Evolutionary conservation across 2,888 invertebrate species (phyloP).

Genomic region (Pantelozetes paolii): DNA sequence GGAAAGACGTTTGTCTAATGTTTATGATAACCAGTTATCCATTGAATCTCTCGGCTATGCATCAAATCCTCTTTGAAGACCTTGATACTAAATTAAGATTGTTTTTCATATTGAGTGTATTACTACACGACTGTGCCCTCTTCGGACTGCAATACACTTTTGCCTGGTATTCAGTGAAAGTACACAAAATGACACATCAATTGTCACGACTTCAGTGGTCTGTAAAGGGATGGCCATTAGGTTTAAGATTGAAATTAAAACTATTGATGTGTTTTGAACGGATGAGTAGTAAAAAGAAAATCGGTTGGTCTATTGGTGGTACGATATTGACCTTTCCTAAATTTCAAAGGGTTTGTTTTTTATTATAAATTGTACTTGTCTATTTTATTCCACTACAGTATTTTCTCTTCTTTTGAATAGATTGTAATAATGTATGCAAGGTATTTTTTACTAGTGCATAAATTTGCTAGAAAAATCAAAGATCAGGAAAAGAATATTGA

Average conservation of each 20-base stretch:
- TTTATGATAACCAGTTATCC: neutral
- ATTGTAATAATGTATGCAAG: neutral
- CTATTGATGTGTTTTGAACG: slow-evolving; percentile 1
- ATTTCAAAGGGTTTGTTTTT: too few species aligned
- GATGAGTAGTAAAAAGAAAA: neutral
- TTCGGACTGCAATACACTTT: neutral
- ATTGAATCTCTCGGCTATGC: neutral
- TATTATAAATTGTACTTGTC: too few species aligned
- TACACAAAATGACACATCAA: neutral
- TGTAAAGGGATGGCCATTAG: neutral
- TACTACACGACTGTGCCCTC: neutral
- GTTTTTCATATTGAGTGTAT: too few species aligned
- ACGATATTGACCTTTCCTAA: neutral
- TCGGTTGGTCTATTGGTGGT: neutral
- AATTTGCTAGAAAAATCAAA: neutral
- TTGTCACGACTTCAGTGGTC: slow-evolving; percentile 16
- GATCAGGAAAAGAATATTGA: too few species aligned
- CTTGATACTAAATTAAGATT: too few species aligned
- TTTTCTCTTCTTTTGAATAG: neutral
- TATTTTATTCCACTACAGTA: too few species aligned
- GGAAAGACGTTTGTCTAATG: neutral
- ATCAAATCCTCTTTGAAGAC: neutral
- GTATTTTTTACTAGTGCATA: slow-evolving; percentile 2
- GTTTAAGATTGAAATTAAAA: neutral
- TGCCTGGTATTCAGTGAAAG: neutral